Base-by-base conservation (phyloP, 2,113 vertebrate species). In the Hyla sarda region DNA sequence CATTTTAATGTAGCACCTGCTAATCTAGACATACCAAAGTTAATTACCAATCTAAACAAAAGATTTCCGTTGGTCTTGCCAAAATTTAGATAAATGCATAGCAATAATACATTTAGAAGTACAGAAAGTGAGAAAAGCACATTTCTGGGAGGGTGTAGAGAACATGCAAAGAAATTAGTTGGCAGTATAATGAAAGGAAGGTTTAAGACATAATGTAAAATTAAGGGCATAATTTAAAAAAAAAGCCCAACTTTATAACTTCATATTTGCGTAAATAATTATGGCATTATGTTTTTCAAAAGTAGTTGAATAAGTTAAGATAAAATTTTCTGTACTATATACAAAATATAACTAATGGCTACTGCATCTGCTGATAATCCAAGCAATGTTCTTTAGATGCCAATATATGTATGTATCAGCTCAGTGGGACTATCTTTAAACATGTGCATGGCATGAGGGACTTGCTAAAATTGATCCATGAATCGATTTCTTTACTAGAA, bases 1-100 rank as follows among this genome's bases (percentile, higher is more conserved):
- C 48, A 74, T 58, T 58, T 83, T 60, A 83, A 83, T 83, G 69
- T 74, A 83, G 37, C 82, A 83, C 82, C 82, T 83, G 82, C 69
- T 56, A 73, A 73, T 73, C 16, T 72, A 47, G 32, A 45, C 14
- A 62, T 41, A 80, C 37, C 16, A 80, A 80, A 45, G 78, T 60
- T 62, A 80, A 80, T 80, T 62, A 80, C 37, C 56, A 62, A 80
- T 80, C 62, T 56, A 80, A 80, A 80, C 56, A 62, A 80, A 80
- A 62, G 34, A 28, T 45, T 62, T 62, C 62, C 54, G 54, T 25
- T 14, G 62, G 34, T 80, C 23, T 41, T 60, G 78, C 56, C 78
- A 80, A 80, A 16, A 14, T 45, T 28, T 45, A 28, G 34, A 80
- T 80, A 80, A 45, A 62, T 45, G 54, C 56, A 41, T 47, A 62